Conservation (phyloP, 2,888 invertebrate genomes). For the Lingula anatina region DNA sequence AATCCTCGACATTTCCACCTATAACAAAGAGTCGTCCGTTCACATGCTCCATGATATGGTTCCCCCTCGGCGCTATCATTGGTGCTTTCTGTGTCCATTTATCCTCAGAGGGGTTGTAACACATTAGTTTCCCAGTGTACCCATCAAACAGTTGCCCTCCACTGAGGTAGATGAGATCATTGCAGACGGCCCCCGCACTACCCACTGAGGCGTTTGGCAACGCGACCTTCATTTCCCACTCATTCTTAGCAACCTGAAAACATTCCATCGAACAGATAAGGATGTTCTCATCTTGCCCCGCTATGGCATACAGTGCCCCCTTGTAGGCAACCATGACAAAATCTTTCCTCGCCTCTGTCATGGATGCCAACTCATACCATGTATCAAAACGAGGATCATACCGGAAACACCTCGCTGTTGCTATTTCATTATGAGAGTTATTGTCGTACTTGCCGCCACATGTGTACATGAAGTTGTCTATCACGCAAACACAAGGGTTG, state of each 20-base stretch:
- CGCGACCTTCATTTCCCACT: conserved; percentile 42
- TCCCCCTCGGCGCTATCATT: conserved; percentile 37
- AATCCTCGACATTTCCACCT: conserved; percentile 47
- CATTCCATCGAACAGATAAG: conserved; percentile 49
- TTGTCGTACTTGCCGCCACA: conserved; percentile 51
- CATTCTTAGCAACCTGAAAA: conserved; percentile 41
- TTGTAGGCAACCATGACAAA: conserved; percentile 38
- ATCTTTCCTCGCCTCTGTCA: conserved; percentile 50
- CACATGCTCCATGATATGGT: conserved; percentile 42
- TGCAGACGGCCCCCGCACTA: conserved; percentile 33
- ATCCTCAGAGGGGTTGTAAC: conserved; percentile 34
- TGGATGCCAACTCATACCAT: conserved; percentile 46
- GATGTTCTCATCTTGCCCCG: conserved; percentile 49
- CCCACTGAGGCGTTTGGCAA: conserved; percentile 30
- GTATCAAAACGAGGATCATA: conserved; percentile 48
- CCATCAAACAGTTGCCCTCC: conserved; percentile 49
- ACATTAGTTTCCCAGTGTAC: conserved; percentile 35
- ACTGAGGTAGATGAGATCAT: conserved; percentile 37
- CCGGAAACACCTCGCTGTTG: conserved; percentile 48
- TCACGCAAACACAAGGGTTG: conserved; percentile 45
- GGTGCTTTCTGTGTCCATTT: conserved; percentile 38
- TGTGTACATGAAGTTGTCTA: conserved; percentile 50
- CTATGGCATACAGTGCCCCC: conserved; percentile 39
- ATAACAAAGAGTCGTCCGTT: conserved; percentile 34
- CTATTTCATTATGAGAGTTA: conserved; percentile 47